Percentiles rank a stretch among this genome's conserved stretches.
phyloP scores from a whole-genome alignment of 1,140 invertebrate species.

The Calycopis cecrops region DNA sequence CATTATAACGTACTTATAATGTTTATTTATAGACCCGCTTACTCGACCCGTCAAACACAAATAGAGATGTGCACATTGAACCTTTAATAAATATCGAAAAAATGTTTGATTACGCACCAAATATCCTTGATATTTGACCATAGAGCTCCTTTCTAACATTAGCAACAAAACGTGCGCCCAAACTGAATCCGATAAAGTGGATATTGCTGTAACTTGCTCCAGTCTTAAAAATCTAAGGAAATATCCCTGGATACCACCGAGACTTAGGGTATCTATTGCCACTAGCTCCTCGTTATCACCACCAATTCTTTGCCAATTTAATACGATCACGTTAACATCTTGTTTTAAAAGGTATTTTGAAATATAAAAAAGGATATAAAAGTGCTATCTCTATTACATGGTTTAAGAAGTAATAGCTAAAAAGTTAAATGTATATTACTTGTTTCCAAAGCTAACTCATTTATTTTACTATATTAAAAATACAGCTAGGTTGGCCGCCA shows the following conservation, averaged over 20 bases:
- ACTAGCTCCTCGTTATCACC: not conserved
- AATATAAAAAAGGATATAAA: no score
- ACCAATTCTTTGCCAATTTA: not conserved
- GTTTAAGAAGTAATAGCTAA: no score
- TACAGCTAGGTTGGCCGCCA: no score
- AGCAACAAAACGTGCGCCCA: slow-evolving; percentile 92
- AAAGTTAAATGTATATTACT: no score
- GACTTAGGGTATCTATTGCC: slow-evolving; percentile 11
- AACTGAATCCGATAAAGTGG: slow-evolving; percentile 91
- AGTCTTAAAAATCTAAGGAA: slow-evolving; percentile 67
- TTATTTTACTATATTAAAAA: no score
- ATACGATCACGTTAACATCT: not conserved
- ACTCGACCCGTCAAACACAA: no score
- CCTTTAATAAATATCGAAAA: no score
- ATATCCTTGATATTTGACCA: slow-evolving; percentile 40
- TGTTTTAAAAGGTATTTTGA: not conserved
- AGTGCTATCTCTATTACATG: no score
- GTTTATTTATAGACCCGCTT: no score
- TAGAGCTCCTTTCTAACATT: slow-evolving; percentile 77
- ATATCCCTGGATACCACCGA: slow-evolving; percentile 56
- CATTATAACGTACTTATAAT: no score
- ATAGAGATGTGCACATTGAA: no score
- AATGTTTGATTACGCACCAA: slow-evolving; percentile 26
- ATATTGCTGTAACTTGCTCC: slow-evolving; percentile 68
- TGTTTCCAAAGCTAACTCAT: no score